Conservation (phyloP, 37 sponge, comb jelly and placozoan genomes). For the Geodia barretti region DNA sequence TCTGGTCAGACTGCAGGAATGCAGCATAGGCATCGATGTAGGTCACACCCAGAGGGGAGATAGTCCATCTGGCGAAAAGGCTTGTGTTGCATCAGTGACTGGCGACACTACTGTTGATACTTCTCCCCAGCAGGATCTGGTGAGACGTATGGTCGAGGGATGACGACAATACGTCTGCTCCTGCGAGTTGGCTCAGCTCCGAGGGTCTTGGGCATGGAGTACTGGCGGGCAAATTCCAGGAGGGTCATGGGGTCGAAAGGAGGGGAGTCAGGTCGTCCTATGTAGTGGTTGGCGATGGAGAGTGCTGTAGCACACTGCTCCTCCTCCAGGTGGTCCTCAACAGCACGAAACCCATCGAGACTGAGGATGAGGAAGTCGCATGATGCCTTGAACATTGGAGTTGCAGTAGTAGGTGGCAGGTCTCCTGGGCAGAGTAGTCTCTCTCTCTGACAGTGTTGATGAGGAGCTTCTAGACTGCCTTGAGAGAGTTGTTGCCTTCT, state of each 20-base stretch:
- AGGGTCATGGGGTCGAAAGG: slow-evolving; percentile 32
- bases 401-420: slow-evolving; percentile 51
- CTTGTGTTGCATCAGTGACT: slow-evolving; percentile 50
- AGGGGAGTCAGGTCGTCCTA: background rate
- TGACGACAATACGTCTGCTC: slow-evolving; percentile 22
- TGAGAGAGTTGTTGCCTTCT: slow-evolving; percentile 7
- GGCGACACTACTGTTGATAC: slow-evolving; percentile 56
- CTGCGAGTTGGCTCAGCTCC: slow-evolving; percentile 4
- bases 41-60: background rate
- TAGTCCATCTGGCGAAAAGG: slow-evolving; percentile 34
- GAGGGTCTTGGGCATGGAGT: slow-evolving; percentile 26
- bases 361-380: slow-evolving; percentile 30
- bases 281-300: slow-evolving; percentile 33
- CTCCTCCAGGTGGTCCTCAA: slow-evolving; percentile 8
- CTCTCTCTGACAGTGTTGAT: slow-evolving; percentile 36
- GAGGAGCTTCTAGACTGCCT: slow-evolving; percentile 34
- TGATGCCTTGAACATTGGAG: slow-evolving; percentile 27
- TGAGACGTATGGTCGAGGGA: slow-evolving; percentile 40
- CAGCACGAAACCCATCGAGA: slow-evolving; percentile 39
- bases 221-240: slow-evolving; percentile 19
- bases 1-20: slow-evolving; percentile 37
- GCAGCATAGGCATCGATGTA: slow-evolving; percentile 38
- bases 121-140: slow-evolving; percentile 46
- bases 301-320: slow-evolving; percentile 3
- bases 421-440: slow-evolving; percentile 52